Evolutionary conservation across 2,888 invertebrate genomes (phyloP).

Genomic region (Amphipoea lucens): DNA sequence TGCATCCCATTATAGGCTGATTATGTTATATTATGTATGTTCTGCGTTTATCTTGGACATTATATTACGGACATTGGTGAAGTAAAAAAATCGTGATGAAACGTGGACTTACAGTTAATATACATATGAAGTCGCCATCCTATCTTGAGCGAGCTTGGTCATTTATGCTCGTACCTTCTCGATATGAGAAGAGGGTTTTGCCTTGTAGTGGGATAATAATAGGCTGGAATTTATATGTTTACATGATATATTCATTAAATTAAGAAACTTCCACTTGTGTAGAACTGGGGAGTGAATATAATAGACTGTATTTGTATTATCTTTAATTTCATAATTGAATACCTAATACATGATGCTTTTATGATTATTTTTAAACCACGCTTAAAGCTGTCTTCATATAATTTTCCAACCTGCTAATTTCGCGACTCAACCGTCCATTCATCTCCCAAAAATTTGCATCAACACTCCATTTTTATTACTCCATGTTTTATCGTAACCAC

Average conservation of each 20-base stretch:
- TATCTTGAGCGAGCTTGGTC: background rate
- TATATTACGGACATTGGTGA: too few relatives aligned
- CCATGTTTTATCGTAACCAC: slow-evolving; percentile 1
- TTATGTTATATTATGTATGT: too few relatives aligned
- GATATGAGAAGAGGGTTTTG: background rate
- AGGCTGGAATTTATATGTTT: too few relatives aligned
- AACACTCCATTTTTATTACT: slow-evolving; percentile 34
- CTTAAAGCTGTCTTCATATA: background rate
- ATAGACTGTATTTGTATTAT: background rate
- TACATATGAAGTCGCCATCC: background rate
- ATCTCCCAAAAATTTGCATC: background rate
- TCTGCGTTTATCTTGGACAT: too few relatives aligned
- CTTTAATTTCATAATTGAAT: background rate
- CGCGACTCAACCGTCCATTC: background rate
- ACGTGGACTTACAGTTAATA: background rate
- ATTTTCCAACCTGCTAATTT: background rate
- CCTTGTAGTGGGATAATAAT: background rate
- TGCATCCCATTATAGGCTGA: too few relatives aligned
- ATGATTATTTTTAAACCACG: background rate
- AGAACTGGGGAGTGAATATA: background rate
- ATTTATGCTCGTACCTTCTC: background rate
- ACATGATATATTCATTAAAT: too few relatives aligned
- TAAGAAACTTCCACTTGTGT: background rate
- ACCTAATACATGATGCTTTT: background rate
- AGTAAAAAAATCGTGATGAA: background rate